Base-by-base conservation (phyloP, 2,797 vertebrate species). In the Spinus pinus region DNA sequence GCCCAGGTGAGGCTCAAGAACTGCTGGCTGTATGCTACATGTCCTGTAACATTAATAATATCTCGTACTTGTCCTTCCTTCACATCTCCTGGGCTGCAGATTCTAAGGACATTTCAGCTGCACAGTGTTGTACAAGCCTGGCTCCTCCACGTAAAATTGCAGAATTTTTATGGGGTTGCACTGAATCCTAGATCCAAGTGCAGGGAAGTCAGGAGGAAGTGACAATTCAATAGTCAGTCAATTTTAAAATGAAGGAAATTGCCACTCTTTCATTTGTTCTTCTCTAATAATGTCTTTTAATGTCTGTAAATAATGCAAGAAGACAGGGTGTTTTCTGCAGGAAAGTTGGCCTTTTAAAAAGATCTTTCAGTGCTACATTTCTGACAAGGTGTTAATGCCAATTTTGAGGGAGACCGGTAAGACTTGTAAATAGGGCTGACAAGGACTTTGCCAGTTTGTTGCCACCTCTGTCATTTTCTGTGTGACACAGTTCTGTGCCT, bases 191-290 rank as follows among this genome's bases (percentile, higher is more conserved):
- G 42, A 31, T 41, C 18, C 11, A n/a, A 14, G 13, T 7, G 16
- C 0, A 2, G 1, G 25, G 13, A 33, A 1, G 15, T 37, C 0
- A 1, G 3, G 4, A 8, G 7, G 9, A 84, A 49, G 20, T 14
- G 7, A 12, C 20, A 33, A 80, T 70, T 57, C 7, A 61, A 35
- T 8, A 46, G 18, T n/a, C 33, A 42, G 20, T 42, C 15, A 30
- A 25, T 10, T 14, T 35, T 4, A 10, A 69, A 61, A 35, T 22
- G 1, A 79, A 50, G 21, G 5, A 37, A 44, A 50, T 62, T 62
- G 5, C n/a, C 4, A 6, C 19, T 44, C 10, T 46, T 60, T 24
- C 10, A 14, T 75, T 66, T 80, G 10, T 42, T 93, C 10, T 39
- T 62, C 24, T 80, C 21, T 28, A 50, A 47, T 46, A 53, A 33